Evolutionary conservation across 2,888 invertebrate species (phyloP), one percentile per base, ranked within the genome.

Genomic region (Dryobotodes eremita): DNA sequence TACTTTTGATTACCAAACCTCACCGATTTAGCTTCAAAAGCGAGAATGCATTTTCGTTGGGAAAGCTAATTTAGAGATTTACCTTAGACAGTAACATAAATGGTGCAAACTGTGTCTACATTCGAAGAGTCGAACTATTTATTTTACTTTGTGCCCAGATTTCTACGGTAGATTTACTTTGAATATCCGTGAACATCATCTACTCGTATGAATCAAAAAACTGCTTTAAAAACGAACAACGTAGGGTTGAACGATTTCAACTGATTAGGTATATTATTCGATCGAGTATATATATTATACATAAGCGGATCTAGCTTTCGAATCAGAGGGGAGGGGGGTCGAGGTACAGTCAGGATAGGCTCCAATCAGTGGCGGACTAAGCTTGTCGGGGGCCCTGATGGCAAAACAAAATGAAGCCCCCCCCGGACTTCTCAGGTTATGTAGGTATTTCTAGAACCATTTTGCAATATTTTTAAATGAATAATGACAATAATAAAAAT

Each of bases 1-100:
- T 80, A 77, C 65, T 77, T 85, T 79, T 76, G 85, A 77, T 73
- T 79, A 69, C 17, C 69, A 72, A 86, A 75, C 77, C 78, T 78
- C 77, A 82, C 75, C 50, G 53, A 77, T 71, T 77, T 65, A 65
- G 42, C 62, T 75, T 66, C 64, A 50, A 68, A 75, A 74, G 75
- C 70, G 59, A 73, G 68, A 79, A 77, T 75, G 36, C 68, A 66
- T 71, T 72, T 75, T 80, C 42, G 53, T 70, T 80, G 46, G 66
- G 55, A 62, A 71, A 83, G 71, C 75, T 77, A 65, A 83, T 80
- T 80, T 69, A 70, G 66, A 68, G 36, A 82, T 86, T 72, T 76
- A 68, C 57, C 59, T 61, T 62, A 61, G 2, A 66, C 53, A 57
- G 70, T 61, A 36, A 80, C 80, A 85, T 80, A 57, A 80, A 80